Percentiles rank a stretch among this genome's conserved stretches.
These are phyloP conservation scores for Rynchops niger DNA, from an alignment of 2,113 vertebrate genomes.

Conservation along the genomic window DNA sequence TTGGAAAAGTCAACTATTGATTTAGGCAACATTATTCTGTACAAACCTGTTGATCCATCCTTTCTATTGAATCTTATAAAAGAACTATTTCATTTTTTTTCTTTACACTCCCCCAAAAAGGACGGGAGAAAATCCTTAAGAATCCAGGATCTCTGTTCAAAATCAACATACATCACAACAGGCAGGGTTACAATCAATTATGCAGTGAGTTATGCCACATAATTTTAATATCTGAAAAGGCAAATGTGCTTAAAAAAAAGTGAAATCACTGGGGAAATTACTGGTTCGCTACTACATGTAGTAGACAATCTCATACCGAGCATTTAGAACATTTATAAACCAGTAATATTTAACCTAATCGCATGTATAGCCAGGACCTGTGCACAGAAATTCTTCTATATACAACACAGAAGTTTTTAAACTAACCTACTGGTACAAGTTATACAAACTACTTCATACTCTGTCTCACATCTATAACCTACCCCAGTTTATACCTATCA, in stretches of 20 bases:
- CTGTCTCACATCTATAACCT: background rate
- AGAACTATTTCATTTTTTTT: background rate
- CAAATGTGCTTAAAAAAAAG: background rate
- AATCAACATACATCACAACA: background rate
- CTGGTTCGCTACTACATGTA: background rate
- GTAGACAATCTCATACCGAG: background rate
- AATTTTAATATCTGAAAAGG: background rate
- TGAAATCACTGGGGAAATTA: background rate
- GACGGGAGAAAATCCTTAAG: background rate
- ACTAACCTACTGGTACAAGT: background rate
- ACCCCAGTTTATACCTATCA: background rate
- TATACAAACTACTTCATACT: background rate
- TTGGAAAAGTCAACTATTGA: background rate
- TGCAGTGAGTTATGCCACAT: accelerated
- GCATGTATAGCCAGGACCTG: background rate
- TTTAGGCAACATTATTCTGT: background rate
- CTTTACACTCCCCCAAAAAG: background rate
- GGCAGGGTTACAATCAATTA: background rate
- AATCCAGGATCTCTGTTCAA: background rate
- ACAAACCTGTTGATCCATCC: background rate
- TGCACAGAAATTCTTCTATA: background rate
- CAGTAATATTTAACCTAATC: background rate
- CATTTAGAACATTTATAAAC: background rate
- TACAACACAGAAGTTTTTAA: background rate
- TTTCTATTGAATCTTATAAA: background rate